These are phyloP conservation scores for Triplophysa tibetana DNA, from an alignment of 2,113 vertebrate species.

Conservation along the genomic window DNA sequence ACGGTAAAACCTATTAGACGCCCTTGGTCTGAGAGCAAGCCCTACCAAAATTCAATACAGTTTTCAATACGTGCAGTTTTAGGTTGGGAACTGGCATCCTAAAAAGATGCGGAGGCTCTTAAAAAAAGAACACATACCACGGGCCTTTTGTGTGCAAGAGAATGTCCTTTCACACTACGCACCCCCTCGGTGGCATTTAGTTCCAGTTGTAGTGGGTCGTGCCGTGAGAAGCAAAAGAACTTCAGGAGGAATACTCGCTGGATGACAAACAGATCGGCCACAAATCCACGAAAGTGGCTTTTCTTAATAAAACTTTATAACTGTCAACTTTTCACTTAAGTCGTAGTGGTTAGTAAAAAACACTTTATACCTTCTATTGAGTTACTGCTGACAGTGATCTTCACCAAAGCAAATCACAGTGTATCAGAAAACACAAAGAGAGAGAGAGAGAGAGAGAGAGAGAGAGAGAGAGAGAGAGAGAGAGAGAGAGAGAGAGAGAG, in stretches of 20 bases:
- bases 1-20: constrained; percentile 13
- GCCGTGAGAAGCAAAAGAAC: constrained; percentile 66
- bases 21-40: background rate
- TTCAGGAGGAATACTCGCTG: constrained; percentile 58
- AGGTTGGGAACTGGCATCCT: background rate
- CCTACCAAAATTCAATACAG: background rate
- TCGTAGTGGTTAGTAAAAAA: background rate
- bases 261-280: constrained; percentile 19
- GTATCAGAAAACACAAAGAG: background rate
- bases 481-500: no score
- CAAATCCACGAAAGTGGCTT: constrained; percentile 11
- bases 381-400: background rate
- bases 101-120: constrained; percentile 18
- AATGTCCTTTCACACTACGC: constrained; percentile 64
- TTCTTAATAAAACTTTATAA: constrained; percentile 12
- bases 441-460: no score
- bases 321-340: constrained; percentile 27
- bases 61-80: constrained; percentile 3
- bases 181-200: constrained; percentile 59
- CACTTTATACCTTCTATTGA: background rate
- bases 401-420: background rate
- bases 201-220: constrained; percentile 70
- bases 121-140: constrained; percentile 33
- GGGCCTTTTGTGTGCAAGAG: constrained; percentile 44
- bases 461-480: no score